Base-by-base conservation (phyloP, 2,797 vertebrate genomes). In the Parotocinclus haroldoi region DNA sequence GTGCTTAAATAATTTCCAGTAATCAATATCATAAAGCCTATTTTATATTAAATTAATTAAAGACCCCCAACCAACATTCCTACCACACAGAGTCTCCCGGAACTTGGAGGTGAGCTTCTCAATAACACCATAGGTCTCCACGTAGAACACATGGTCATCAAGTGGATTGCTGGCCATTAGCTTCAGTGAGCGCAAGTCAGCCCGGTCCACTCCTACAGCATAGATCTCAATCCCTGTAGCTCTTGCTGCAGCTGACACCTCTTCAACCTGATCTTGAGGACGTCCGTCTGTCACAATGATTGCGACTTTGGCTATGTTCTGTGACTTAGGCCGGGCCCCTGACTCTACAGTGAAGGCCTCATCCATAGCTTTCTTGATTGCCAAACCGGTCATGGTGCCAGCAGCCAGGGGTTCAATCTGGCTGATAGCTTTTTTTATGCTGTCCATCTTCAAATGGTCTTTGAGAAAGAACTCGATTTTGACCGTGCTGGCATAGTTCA, bases 401-500 rank as follows among this genome's bases (percentile, higher is more conserved):
- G 93, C 91, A 1, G 96, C 94, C 89, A 98, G 86, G 73, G 96
- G 97, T 74, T 93, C 90, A n/a, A 97, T 88, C 0, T 86, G 88
- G 78, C 85, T 84, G 69, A 98, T 94, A 0, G 96, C 96, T 74
- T 86, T 91, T 86, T 95, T 96, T 85, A 98, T 85, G 80, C 92
- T 90, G 0, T 83, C 89, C 0, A 92, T 92, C 0, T 88, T 92
- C 65, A 90, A 89, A 66, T 95, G 92, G 73, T 93, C 88, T 76
- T 94, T 93, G 76, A 98, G 92, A 3, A 94, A 83, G 82, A 98
- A 97, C 86, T 99, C 94, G 0, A 94, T 95, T 83, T 95, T 96
- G 69, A 99, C 96, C 0, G 92, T 93, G 84, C 96, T 98, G 52
- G 96, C 96, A 38, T 96, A 98, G 84, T 98, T 97, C 76, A 98